Evolutionary conservation across 1,140 invertebrate species (phyloP).

Genomic region (honey bee (Apis mellifera)): Amel_HAv3.1 CM009939.2:897501-898000

Average conservation of each 20-base stretch:
- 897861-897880: background rate
- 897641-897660: background rate
- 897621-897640: background rate
- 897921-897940: background rate
- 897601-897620: background rate
- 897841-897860: conserved; percentile 6
- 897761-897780: background rate
- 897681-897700: conserved; percentile 27
- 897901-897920: background rate
- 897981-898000: conserved; percentile 20
- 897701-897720: conserved; percentile 15
- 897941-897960: background rate
- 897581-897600: background rate
- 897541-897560: background rate
- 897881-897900: background rate
- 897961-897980: conserved; percentile 15
- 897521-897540: background rate
- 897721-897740: background rate
- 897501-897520: conserved; percentile 72
- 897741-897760: background rate
- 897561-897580: background rate
- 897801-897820: background rate
- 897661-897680: conserved; percentile 2
- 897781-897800: background rate
- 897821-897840: conserved; percentile 29